Base-by-base conservation (phyloP, 2,797 vertebrate species). In the Acridotheres tristis region DNA sequence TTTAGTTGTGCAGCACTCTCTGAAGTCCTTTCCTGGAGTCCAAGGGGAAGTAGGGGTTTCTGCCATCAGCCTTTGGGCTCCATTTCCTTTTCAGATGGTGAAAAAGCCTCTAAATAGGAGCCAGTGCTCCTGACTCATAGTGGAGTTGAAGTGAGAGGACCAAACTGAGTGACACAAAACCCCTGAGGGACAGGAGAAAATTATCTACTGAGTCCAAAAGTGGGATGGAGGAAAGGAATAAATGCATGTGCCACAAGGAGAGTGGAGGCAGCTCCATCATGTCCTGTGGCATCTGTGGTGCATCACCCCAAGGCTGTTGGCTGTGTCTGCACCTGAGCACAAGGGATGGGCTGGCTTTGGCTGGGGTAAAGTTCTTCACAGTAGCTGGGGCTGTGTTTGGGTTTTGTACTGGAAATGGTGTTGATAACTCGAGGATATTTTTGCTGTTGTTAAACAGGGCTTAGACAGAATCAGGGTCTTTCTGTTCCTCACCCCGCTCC, bases 241-340 rank as follows among this genome's bases (percentile, higher is more conserved):
- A 65, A 71, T 36, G 18, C 1, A 2, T 7, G 19, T 47, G 43
- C 10, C 51, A 45, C 20, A 61, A 29, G 38, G 43, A 69, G 40
- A 27, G 19, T 17, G 54, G 27, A 82, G 27, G 34, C 26, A 87
- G 19, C 29, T 92, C 42, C 47, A 8, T 19, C 30, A 5, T 4
- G 16, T 50, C 29, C 29, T 0, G 0, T 30, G 57, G 38, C 74
- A 81, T 2, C 22, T 26, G 6, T 23, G 54, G n/a, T 16, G 43
- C 34, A 16, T 26, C 61, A 29, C 26, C 5, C 0, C 59, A n/a
- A 23, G 32, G 17, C 22, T 48, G 9, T 5, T 63, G 59, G 27
- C 13, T 32, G 2, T 30, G 5, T 45, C 65, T 89, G 40, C 26
- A 26, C 18, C 62, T 30, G 47, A 79, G 29, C 15, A 47, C 9